Evolutionary conservation across 2,888 invertebrate genomes (phyloP), one percentile per base, ranked within the genome.

Genomic region (Drosophila meridiana): DNA sequence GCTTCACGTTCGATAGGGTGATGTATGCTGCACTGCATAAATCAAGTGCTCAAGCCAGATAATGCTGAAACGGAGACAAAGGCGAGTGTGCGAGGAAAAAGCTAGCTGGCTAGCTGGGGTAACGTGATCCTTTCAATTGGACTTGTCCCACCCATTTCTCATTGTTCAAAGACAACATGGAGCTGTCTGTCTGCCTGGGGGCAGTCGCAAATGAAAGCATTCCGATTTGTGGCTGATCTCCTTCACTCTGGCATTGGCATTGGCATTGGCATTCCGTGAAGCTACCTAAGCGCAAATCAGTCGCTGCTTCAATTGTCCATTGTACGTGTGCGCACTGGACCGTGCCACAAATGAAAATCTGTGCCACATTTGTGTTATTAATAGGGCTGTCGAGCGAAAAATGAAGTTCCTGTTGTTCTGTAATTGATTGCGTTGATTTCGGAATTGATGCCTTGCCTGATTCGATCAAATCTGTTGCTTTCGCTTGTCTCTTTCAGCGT

Each of bases 321-420:
- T 40, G 52, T 57, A 61, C 36, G 40, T 65, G 53, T 42, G 64
- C 38, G 56, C 66, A 66, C 11, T 74, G 66, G 34, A 73, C 55
- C 59, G 68, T 70, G 68, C 43, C 34, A 26, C 40, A 47, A 69
- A 71, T 59, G 67, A 73, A 76, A 82, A 73, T 71, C 68, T 72
- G 63, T 43, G 58, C 73, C 68, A 59, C 57, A 58, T 58, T 34
- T 75, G 50, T 75, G 76, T 67, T 76, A 87, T 82, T 87, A 80
- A 80, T 76, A 63, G 56, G 70, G 67, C 63, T 71, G 76, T 78
- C 80, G 82, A 67, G 80, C 72, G 53, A 56, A 69, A 78, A 85
- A 87, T 78, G 73, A 73, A 71, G 73, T 70, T 78, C 74, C 78
- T 72, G 65, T 74, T 76, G 63, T 62, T 69, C 66, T 50, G 56